Conservation (phyloP, 92 coral and sea anemone genomes). For the Phenganax marumi region DNA sequence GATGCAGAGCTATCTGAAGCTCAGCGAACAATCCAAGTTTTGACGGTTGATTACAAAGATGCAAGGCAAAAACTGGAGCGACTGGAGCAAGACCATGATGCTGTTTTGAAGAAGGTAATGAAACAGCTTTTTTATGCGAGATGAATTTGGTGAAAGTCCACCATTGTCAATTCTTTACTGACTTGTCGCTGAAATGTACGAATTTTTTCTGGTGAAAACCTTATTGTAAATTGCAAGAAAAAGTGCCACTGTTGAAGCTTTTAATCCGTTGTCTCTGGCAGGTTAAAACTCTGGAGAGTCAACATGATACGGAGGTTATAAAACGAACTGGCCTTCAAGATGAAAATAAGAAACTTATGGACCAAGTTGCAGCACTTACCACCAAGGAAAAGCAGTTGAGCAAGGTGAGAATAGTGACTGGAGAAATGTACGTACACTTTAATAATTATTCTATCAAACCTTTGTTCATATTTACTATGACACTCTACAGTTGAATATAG, state of each 20-base stretch:
- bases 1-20: constrained; percentile 93
- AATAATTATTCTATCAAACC: neutral
- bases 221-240: no score
- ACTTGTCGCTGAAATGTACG: no score
- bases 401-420: constrained; percentile 62
- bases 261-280: constrained; percentile 9
- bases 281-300: constrained; percentile 65
- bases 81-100: constrained; percentile 71
- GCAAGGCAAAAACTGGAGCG: constrained; percentile 85
- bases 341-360: constrained; percentile 71
- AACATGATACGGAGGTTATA: constrained; percentile 72
- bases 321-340: constrained; percentile 78
- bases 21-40: constrained; percentile 79
- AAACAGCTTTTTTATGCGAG: neutral
- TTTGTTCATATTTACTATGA: neutral
- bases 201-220: no score
- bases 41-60: constrained; percentile 89
- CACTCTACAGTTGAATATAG: no score
- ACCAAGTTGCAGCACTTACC: constrained; percentile 68
- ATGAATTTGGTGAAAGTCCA: neutral
- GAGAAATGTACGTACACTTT: neutral
- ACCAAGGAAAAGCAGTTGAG: constrained; percentile 77
- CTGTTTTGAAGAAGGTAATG: constrained; percentile 70
- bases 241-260: neutral
- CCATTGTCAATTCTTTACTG: no score